Percentiles rank a stretch among this genome's conserved stretches.
phyloP scores from a whole-genome alignment of 2,113 vertebrate genomes.

The Nesogale talazaci region DNA sequence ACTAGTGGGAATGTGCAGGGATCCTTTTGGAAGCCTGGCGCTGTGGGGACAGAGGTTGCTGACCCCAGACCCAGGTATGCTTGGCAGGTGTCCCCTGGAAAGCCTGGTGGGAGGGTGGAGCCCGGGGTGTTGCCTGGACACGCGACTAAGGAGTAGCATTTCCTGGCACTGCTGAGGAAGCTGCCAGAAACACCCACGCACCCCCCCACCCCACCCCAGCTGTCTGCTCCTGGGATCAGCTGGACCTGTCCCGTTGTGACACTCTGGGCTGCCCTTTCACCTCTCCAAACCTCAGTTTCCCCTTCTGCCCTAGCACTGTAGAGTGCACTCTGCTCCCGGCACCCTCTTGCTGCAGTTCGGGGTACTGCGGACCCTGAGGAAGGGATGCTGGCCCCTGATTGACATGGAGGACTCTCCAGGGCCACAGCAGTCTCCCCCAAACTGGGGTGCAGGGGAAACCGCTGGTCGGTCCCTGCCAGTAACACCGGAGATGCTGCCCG shows the following conservation, averaged over 20 bases:
- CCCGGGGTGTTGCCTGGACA: background rate
- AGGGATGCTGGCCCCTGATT: background rate
- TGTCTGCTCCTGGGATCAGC: background rate
- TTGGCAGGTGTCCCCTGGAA: background rate
- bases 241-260: background rate
- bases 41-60: background rate
- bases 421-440: background rate
- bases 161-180: constrained; percentile 33
- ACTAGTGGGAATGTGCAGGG: background rate
- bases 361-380: background rate
- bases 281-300: background rate
- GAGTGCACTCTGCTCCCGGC: background rate
- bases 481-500: background rate
- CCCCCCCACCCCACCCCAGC: background rate
- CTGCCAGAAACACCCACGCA: constrained; percentile 24
- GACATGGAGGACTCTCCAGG: background rate
- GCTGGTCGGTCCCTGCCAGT: background rate
- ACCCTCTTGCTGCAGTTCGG: background rate
- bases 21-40: background rate
- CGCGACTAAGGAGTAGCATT: background rate
- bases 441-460: background rate
- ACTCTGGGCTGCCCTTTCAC: background rate
- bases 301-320: background rate
- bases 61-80: background rate
- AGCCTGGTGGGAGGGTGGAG: background rate